Base-by-base conservation (phyloP, 2,797 vertebrate species). In the Rhyacichthys aspro region DNA sequence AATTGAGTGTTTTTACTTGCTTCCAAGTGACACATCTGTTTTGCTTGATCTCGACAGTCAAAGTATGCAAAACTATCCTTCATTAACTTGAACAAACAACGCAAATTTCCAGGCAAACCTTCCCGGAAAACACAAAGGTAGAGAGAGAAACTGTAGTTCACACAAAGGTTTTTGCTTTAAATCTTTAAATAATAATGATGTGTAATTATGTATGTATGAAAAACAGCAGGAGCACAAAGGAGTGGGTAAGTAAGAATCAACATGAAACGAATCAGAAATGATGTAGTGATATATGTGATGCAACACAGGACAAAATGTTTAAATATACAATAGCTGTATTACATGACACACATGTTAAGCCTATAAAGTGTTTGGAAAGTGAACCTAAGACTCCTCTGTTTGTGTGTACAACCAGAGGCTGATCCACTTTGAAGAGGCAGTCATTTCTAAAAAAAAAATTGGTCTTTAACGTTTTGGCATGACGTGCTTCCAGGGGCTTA, bases 381-480 rank as follows among this genome's bases (percentile, higher is more conserved):
- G 12, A 14, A 11, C 12, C 5, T 12, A 2, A n/a, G 38, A 14
- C 38, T 39, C 18, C 34, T 39, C 60, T 12, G n/a, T n/a, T n/a
- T n/a, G n/a, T 52, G 7, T 46, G 16, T 64, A 36, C 47, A 69
- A 70, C 65, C 39, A 47, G 43, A 53, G 32, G 48, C 14, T 62
- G 62, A 59, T 57, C 41, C 17, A 55, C 74, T 68, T 62, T 60
- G 50, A 65, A 67, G 59, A 64, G 57, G 52, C 37, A 41, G 39
- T 55, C 43, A 57, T 70, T 74, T 69, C 14, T 41, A 16, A 43
- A 68, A 77, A 75, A 12, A 5, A 32, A 28, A 5, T 12, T 16
- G 36, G 61, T 46, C 50, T 77, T 78, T 63, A 66, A 43, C 49
- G 55, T 73, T 78, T 55, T 78, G 73, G 72, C 71, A 45, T 6